phyloP scores from a whole-genome alignment of 2,797 vertebrate species.

The Onychomys leucogaster region DNA sequence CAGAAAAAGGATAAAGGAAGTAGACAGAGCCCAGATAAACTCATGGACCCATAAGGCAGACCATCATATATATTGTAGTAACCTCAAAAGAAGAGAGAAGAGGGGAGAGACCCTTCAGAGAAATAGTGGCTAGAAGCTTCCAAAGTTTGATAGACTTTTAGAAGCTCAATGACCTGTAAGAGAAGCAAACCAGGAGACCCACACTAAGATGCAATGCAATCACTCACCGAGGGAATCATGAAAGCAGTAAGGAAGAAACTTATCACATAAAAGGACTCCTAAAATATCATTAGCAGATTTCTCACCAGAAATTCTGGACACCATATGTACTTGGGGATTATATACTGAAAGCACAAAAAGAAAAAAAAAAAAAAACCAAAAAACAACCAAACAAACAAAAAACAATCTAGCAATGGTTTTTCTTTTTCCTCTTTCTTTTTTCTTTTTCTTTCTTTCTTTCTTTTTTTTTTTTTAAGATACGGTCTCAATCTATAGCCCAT shows the following conservation, averaged over 20 bases:
- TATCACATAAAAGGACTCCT: background rate
- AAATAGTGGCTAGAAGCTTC: background rate
- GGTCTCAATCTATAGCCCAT: background rate
- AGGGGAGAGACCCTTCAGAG: background rate
- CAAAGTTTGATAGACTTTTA: background rate
- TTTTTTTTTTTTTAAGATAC: background rate
- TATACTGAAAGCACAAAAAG: background rate
- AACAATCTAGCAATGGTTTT: background rate
- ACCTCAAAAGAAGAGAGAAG: background rate
- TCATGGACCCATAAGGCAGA: background rate
- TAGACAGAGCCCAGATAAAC: no score
- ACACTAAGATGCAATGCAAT: background rate
- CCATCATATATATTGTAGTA: background rate
- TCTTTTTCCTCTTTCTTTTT: no score
- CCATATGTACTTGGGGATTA: background rate
- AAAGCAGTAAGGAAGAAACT: background rate
- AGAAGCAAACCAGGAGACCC: background rate
- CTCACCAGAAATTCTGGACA: background rate
- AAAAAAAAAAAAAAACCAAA: background rate
- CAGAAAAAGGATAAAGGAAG: background rate
- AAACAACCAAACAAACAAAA: no score
- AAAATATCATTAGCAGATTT: background rate
- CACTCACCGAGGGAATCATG: background rate
- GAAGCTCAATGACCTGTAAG: background rate
- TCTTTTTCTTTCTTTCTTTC: no score